Evolutionary conservation across 2,797 vertebrate species (phyloP), one percentile per base, ranked within the genome.

Genomic region (Microctenopoma stevenorrisi): DNA sequence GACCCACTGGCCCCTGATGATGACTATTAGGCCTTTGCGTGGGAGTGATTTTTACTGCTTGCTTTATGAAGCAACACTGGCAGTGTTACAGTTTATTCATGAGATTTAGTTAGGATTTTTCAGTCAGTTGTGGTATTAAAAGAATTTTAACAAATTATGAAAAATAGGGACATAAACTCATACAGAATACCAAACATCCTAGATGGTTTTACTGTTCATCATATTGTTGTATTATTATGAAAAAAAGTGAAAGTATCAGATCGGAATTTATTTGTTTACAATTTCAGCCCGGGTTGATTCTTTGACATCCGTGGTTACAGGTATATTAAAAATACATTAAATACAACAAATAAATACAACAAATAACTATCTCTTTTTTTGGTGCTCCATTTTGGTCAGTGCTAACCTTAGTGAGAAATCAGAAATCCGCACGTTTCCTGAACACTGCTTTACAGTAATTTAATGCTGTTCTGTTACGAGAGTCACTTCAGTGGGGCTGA

Each of bases 1-100:
- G 64, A 63, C 79, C 86, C 78, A 81, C 63, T 63, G 51, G 67
- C 72, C 79, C 66, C 73, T 58, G 68, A 70, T 30, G 25, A 33
- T 53, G 69, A 38, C 76, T 72, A 52, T 49, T 16, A 38, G 75
- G 74, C 54, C 58, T 70, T 70, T 71, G 66, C 57, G 68, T 78
- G 81, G 83, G 51, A 85, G 73, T 35, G 46, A 78, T 82, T 68
- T 77, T 47, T 3, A 49, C 55, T 8, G 62, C 52, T 42, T 74
- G 44, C 22, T 33, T 60, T 54, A 30, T 53, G 40, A 73, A 77
- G 49, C 62, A 67, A 54, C 15, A 63, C 11, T 56, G 28, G 18
- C 14, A 51, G 30, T 47, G 35, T 18, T 59, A 50, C 12, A 40
- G n/a, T 49, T 12, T 38, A 64, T 76, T 76, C 65, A 69, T 49